Percentiles rank a stretch among this genome's conserved stretches.
Conservation (phyloP, 2,113 vertebrate species). For the Diphyllodes magnificus region DNA sequence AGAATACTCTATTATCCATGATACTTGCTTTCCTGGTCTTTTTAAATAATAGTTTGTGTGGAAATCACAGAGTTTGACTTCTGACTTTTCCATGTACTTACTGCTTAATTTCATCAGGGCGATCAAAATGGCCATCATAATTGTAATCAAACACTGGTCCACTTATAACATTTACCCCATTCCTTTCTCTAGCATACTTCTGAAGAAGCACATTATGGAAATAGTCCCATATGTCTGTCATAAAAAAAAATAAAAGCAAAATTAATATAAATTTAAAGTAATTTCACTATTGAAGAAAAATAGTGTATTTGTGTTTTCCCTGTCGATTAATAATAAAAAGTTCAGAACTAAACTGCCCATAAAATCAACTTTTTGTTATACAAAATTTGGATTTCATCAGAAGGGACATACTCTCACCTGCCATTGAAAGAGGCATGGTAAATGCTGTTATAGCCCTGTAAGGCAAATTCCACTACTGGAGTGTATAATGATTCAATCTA, state of each 20-base stretch:
- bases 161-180: constrained; percentile 88
- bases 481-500: neutral
- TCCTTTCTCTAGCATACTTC: constrained; percentile 75
- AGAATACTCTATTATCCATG: neutral
- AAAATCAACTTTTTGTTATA: neutral
- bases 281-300: neutral
- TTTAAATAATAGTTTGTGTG: neutral
- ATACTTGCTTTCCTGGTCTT: neutral
- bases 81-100: constrained; percentile 65
- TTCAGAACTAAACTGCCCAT: neutral
- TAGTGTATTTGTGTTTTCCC: neutral
- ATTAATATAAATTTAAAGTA: neutral
- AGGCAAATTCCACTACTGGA: neutral
- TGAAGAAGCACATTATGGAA: constrained; percentile 80
- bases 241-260: constrained; percentile 7
- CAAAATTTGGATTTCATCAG: neutral
- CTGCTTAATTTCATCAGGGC: constrained; percentile 55
- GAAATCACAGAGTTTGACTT: neutral
- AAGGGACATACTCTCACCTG: neutral
- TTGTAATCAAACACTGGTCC: constrained; percentile 92
- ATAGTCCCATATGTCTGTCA: constrained; percentile 84
- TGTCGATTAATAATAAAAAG: neutral
- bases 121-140: constrained; percentile 84
- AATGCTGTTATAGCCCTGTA: neutral
- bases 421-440: neutral